Percentiles rank a stretch among this genome's conserved stretches.
These are phyloP conservation scores for Rhabdophis nuchalis DNA, from an alignment of 2,797 vertebrate genomes.

Conservation along the genomic window DNA sequence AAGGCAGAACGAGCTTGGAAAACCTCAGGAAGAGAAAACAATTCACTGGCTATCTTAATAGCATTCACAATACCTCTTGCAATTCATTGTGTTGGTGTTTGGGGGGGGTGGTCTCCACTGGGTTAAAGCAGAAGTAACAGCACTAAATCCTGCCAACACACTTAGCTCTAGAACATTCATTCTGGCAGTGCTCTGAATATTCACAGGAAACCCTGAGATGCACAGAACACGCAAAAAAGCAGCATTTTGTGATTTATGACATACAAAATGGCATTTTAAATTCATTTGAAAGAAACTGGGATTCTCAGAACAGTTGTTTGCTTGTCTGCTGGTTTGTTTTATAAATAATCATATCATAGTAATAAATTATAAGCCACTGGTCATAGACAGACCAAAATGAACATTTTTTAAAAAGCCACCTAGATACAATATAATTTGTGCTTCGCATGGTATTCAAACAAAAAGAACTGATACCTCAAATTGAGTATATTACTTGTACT, in stretches of 20 bases:
- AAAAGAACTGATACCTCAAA: not conserved
- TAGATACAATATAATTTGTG: not conserved
- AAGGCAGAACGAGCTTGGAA: not conserved
- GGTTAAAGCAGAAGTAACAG: not conserved
- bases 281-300: not conserved
- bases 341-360: not conserved
- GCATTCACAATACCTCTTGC: not conserved
- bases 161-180: not conserved
- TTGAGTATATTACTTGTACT: not conserved
- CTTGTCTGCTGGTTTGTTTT: not conserved
- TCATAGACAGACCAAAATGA: not conserved
- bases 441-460: not conserved
- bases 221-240: not conserved
- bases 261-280: not conserved
- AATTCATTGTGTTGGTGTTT: not conserved
- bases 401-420: not conserved
- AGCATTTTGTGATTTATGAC: not conserved
- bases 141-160: not conserved
- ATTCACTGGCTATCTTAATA: not conserved
- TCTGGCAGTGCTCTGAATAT: not conserved
- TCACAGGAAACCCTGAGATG: not conserved
- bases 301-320: not conserved
- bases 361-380: not conserved
- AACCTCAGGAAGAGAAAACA: not conserved
- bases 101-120: not conserved